Evolutionary conservation across 1,140 invertebrate genomes (phyloP).

Genomic region (Lasioglossum albipes): DNA sequence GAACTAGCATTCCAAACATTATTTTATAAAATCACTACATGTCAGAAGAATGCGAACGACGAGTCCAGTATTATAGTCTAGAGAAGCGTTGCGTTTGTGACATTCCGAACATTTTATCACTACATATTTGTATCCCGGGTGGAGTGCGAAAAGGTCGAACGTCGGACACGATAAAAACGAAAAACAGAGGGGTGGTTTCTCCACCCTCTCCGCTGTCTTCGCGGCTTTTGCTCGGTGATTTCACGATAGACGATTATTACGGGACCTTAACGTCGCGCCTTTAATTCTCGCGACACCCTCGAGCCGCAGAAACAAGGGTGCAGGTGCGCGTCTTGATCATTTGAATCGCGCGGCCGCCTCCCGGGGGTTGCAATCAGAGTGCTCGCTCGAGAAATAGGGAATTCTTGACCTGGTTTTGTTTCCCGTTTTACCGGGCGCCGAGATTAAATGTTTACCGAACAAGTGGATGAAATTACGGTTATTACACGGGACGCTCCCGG

Average conservation of each 20-base stretch:
- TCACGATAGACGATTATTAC: neutral
- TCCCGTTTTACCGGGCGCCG: no score
- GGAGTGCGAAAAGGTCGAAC: no score
- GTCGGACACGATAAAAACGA: neutral
- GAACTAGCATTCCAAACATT: no score
- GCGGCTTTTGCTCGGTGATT: neutral
- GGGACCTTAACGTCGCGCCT: neutral
- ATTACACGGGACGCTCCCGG: neutral
- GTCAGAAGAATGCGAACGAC: no score
- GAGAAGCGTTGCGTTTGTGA: no score
- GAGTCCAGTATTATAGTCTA: no score
- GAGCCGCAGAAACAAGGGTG: neutral
- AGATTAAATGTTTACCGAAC: neutral
- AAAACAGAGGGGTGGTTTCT: neutral
- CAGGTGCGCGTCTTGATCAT: slow-evolving; percentile 27
- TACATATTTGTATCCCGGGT: slow-evolving; percentile 44
- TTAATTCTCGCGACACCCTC: slow-evolving; percentile 10
- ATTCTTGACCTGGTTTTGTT: slow-evolving; percentile 8
- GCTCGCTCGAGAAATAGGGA: slow-evolving; percentile 1
- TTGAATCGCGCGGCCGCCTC: neutral
- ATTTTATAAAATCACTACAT: no score
- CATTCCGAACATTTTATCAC: no score
- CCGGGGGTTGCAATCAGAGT: slow-evolving; percentile 15
- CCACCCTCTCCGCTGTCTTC: neutral
- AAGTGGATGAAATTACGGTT: neutral